Percentiles rank a stretch among this genome's conserved stretches.
These are phyloP conservation scores for Phataginus tetradactyla DNA, from an alignment of 2,797 vertebrate genomes.

Conservation along the genomic window DNA sequence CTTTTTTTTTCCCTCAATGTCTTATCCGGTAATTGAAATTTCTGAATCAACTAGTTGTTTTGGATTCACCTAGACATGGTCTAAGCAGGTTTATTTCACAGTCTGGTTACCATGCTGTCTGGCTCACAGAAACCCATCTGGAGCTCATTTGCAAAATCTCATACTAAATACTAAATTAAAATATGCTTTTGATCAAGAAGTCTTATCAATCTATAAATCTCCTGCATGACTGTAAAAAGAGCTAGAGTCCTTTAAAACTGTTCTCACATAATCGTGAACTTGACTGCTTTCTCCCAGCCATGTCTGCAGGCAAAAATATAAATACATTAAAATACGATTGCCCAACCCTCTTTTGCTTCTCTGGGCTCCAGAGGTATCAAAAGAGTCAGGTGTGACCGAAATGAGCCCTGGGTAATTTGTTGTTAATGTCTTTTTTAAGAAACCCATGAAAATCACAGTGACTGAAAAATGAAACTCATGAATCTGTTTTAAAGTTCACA, in stretches of 20 bases:
- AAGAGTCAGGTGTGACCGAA: neutral
- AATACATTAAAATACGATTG: neutral
- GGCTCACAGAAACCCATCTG: constrained; percentile 29
- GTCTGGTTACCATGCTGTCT: constrained; percentile 1
- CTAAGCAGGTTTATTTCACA: constrained; percentile 35
- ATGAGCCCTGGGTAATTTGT: constrained; percentile 31
- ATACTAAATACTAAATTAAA: constrained; percentile 57
- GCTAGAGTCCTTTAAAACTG: neutral
- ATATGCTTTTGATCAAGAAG: constrained; percentile 10
- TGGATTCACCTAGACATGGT: neutral
- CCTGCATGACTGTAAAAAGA: neutral
- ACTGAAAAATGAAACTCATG: constrained; percentile 66
- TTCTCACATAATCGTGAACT: neutral
- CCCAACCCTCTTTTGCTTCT: neutral
- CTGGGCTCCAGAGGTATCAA: constrained; percentile 8
- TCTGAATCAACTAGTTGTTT: constrained; percentile 16
- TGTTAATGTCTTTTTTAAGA: constrained; percentile 60
- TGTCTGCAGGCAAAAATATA: constrained; percentile 30
- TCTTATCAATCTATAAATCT: constrained; percentile 41
- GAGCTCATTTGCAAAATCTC: constrained; percentile 52
- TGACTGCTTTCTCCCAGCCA: neutral
- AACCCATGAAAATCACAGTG: constrained; percentile 61
- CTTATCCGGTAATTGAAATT: constrained; percentile 1
- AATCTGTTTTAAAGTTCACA: constrained; percentile 60
- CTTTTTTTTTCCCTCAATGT: neutral